Conservation (phyloP, 2,888 invertebrate species). For the Diogma glabrata region DNA sequence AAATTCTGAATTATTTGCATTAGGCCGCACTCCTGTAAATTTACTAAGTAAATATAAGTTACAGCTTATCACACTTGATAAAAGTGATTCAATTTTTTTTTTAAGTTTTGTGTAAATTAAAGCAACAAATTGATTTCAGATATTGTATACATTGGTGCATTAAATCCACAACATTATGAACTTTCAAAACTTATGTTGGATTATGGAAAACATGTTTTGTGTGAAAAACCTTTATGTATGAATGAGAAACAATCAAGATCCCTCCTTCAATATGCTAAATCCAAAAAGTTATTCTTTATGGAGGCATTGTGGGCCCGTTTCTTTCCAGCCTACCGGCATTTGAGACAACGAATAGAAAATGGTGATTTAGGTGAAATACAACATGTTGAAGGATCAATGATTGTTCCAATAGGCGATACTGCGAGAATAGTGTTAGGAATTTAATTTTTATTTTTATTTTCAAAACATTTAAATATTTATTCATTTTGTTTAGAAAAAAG, state of each 20-base stretch:
- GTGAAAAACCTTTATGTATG: slow-evolving; percentile 82
- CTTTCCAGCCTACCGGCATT: slow-evolving; percentile 61
- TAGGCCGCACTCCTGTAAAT: too few species aligned
- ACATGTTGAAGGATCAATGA: slow-evolving; percentile 58
- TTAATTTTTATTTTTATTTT: too few species aligned
- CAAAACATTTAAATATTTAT: too few species aligned
- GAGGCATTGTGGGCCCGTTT: slow-evolving; percentile 86
- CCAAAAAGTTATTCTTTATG: slow-evolving; percentile 68
- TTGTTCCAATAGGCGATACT: slow-evolving; percentile 40
- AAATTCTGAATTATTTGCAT: too few species aligned
- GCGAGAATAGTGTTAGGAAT: slow-evolving; percentile 40
- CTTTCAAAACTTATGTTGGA: slow-evolving; percentile 61
- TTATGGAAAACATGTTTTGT: slow-evolving; percentile 74
- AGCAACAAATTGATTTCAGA: too few species aligned
- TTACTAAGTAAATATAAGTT: too few species aligned
- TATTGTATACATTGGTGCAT: slow-evolving; percentile 69
- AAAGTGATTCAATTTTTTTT: too few species aligned
- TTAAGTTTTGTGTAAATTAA: too few species aligned
- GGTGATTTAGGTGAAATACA: slow-evolving; percentile 59
- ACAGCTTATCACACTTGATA: too few species aligned
- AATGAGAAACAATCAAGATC: slow-evolving; percentile 61
- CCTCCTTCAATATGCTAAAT: slow-evolving; percentile 54
- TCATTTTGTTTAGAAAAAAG: slow-evolving; percentile 37
- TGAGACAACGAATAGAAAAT: slow-evolving; percentile 51
- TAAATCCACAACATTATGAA: slow-evolving; percentile 64